Evolutionary conservation across 2,797 vertebrate species (phyloP).

Genomic region (Rhynchotus rufescens): DNA sequence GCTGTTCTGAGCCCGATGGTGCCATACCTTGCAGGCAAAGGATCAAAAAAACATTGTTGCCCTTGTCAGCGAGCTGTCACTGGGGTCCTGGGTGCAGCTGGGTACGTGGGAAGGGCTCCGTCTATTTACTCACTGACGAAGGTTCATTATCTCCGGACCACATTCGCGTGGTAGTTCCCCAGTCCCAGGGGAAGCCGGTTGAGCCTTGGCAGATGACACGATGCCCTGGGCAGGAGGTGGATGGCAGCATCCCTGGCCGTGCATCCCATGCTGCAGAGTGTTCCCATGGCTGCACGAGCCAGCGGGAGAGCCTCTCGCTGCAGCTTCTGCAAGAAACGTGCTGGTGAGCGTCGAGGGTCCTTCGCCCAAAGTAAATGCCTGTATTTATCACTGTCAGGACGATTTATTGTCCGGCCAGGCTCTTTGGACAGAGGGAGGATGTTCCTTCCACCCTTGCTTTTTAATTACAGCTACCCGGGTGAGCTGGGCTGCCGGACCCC

Average conservation of each 20-base stretch:
- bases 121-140: not conserved
- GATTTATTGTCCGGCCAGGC: conserved; percentile 67
- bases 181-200: not conserved
- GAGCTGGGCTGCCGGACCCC: conserved; percentile 26
- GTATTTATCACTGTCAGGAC: conserved; percentile 69
- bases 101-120: not conserved
- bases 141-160: conserved; percentile 6
- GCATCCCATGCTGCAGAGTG: not conserved
- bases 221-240: conserved; percentile 59
- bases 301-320: not conserved
- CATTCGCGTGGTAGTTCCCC: not conserved
- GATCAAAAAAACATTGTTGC: conserved; percentile 5
- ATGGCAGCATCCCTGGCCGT: conserved; percentile 18
- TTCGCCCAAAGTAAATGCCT: conserved; percentile 65
- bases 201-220: conserved; percentile 41
- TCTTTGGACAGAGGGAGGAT: conserved; percentile 7
- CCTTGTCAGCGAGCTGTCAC: conserved; percentile 28
- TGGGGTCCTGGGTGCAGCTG: conserved; percentile 43
- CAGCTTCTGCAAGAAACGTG: not conserved
- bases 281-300: rapidly evolving
- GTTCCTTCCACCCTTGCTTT: conserved; percentile 45
- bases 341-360: not conserved
- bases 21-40: conserved; percentile 18
- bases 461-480: conserved; percentile 55
- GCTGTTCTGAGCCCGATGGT: rapidly evolving